Evolutionary conservation across 2,113 vertebrate genomes (phyloP).

Genomic region (Platysteira castanea): DNA sequence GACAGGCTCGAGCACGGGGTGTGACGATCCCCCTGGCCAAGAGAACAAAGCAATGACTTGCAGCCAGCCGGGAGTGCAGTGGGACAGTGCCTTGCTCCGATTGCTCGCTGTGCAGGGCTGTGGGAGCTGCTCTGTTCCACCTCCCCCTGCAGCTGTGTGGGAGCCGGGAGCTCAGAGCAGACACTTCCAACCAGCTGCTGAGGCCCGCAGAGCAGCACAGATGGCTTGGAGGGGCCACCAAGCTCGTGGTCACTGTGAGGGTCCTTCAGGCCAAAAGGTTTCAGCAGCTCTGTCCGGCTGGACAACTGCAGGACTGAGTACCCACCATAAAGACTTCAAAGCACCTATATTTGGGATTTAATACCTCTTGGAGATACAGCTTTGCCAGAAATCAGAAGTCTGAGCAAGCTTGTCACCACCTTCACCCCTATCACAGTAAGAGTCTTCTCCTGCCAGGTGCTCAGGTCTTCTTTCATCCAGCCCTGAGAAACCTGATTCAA

Average conservation of each 20-base stretch:
- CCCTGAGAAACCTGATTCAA: background rate
- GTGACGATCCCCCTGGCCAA: background rate
- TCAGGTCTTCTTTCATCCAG: background rate
- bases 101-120: background rate
- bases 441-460: background rate
- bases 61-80: background rate
- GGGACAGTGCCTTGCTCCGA: accelerated
- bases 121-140: background rate
- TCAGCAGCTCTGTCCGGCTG: background rate
- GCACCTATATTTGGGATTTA: background rate
- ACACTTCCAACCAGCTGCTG: background rate
- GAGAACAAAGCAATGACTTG: background rate
- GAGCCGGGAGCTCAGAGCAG: background rate
- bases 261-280: background rate
- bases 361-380: background rate
- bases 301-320: background rate
- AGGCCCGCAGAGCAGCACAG: background rate
- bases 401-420: background rate
- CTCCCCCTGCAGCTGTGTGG: background rate
- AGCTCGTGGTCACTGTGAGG: background rate
- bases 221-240: background rate
- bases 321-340: background rate
- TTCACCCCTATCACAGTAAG: accelerated
- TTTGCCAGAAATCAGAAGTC: background rate
- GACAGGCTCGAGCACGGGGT: accelerated